A percentile compares a stretch with the other conserved stretches of the same genome.
Conservation (phyloP, 2,797 vertebrate genomes). For the Thaleichthys pacificus region DNA sequence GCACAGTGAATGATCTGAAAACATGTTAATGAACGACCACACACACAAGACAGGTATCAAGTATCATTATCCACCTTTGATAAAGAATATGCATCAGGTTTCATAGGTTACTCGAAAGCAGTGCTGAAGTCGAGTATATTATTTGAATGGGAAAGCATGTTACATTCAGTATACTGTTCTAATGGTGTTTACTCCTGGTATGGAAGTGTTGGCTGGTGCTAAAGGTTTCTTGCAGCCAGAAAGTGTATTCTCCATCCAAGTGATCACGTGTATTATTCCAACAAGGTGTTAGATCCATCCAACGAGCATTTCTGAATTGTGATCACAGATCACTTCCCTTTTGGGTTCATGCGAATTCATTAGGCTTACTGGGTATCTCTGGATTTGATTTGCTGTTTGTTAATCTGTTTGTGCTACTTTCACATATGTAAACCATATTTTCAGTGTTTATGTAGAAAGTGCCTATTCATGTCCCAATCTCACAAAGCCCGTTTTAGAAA, state of each 20-base stretch:
- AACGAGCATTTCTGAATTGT: conserved; percentile 46
- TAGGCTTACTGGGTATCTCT: conserved; percentile 22
- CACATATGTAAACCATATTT: conserved; percentile 63
- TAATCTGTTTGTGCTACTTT: conserved; percentile 37
- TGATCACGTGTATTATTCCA: conserved; percentile 60
- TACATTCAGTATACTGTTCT: background rate
- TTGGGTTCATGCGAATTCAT: conserved; percentile 36
- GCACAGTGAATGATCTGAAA: conserved; percentile 43
- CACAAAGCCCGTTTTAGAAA: conserved; percentile 62
- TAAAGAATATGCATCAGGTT: conserved; percentile 38
- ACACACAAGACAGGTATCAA: too few species aligned
- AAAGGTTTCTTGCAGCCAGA: conserved; percentile 46
- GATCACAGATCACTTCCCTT: conserved; percentile 40
- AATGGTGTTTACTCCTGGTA: conserved; percentile 36
- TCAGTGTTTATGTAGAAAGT: conserved; percentile 85
- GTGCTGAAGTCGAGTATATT: conserved; percentile 31
- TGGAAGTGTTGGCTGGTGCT: conserved; percentile 56
- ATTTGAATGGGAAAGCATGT: conserved; percentile 38
- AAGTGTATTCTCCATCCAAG: conserved; percentile 58
- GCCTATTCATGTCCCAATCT: conserved; percentile 82
- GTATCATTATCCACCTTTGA: conserved; percentile 18
- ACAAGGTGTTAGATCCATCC: conserved; percentile 62
- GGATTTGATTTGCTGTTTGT: conserved; percentile 36
- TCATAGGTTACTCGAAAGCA: conserved; percentile 21
- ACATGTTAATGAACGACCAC: conserved; percentile 6